Conservation (phyloP, 1,140 invertebrate genomes). For the Hirudo medicinalis region DNA sequence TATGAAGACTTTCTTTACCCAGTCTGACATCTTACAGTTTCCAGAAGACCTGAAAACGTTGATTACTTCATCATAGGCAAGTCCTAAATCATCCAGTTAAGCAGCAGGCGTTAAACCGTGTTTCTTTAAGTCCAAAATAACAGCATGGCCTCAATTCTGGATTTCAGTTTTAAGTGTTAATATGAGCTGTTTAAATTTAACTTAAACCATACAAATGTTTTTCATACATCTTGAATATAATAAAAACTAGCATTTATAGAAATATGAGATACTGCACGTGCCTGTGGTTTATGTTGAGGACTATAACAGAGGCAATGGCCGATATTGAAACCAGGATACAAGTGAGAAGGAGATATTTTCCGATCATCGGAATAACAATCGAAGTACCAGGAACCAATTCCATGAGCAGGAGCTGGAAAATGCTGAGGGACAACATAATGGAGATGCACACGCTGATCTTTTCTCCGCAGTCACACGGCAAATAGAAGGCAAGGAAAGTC, state of each 20-base stretch:
- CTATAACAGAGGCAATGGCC: constrained; percentile 85
- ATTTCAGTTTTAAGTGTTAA: not conserved
- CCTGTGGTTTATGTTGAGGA: constrained; percentile 81
- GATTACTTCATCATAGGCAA: too few species aligned
- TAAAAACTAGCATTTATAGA: not conserved
- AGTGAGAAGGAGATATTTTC: constrained; percentile 91
- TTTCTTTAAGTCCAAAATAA: too few species aligned
- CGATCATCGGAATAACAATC: constrained; percentile 79
- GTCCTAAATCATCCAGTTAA: too few species aligned
- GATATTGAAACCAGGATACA: constrained; percentile 93
- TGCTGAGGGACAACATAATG: constrained; percentile 21
- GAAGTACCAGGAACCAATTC: constrained; percentile 93
- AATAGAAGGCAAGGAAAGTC: constrained; percentile 91
- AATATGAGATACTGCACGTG: too few species aligned
- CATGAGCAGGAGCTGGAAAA: constrained; percentile 65
- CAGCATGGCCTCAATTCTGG: too few species aligned
- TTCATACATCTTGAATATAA: not conserved
- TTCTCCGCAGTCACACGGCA: constrained; percentile 94
- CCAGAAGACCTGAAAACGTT: constrained; percentile 55
- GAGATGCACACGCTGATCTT: constrained; percentile 49
- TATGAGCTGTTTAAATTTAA: not conserved
- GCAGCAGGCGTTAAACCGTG: too few species aligned
- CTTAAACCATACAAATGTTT: not conserved
- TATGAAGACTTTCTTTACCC: constrained; percentile 73
- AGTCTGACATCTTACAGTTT: constrained; percentile 77